Percentiles rank a stretch among this genome's conserved stretches.
Conservation (phyloP, 2,113 vertebrate genomes). For the Periophthalmodon schlosseri region DNA sequence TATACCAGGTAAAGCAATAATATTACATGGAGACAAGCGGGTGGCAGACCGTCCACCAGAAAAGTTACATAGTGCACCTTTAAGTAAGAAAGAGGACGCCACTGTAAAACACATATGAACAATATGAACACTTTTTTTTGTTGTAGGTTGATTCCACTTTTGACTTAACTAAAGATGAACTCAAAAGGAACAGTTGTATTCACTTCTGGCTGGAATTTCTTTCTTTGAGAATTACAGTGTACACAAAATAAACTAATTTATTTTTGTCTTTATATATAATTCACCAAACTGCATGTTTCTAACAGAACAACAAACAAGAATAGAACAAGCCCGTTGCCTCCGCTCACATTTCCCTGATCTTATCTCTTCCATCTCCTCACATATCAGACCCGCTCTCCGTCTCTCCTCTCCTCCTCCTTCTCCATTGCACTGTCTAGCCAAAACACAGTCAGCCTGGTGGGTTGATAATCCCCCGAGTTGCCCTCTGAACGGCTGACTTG, state of each 20-base stretch:
- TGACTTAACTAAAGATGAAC: too few relatives aligned
- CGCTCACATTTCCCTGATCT: constrained; percentile 20
- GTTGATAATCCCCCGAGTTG: constrained; percentile 45
- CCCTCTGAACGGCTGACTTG: constrained; percentile 44
- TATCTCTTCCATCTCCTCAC: constrained; percentile 41
- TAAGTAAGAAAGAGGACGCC: too few relatives aligned
- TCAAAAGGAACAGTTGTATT: too few relatives aligned
- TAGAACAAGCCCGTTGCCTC: background rate
- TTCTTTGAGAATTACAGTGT: too few relatives aligned
- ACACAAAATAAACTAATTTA: background rate
- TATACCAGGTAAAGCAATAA: too few relatives aligned
- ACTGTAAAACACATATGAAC: too few relatives aligned
- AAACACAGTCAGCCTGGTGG: constrained; percentile 43
- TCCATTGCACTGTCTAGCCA: background rate
- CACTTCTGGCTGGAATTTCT: too few relatives aligned
- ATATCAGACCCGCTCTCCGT: constrained; percentile 27
- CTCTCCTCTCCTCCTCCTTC: background rate
- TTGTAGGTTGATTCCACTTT: too few relatives aligned
- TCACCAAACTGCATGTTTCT: background rate
- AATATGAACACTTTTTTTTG: too few relatives aligned
- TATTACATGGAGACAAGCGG: too few relatives aligned
- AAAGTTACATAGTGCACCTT: too few relatives aligned
- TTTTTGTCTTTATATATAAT: background rate
- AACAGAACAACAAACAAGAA: background rate
- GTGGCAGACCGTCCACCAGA: too few relatives aligned